Evolutionary conservation across 2,888 invertebrate species (phyloP).

Genomic region (Hirtodrosophila duncani): DNA sequence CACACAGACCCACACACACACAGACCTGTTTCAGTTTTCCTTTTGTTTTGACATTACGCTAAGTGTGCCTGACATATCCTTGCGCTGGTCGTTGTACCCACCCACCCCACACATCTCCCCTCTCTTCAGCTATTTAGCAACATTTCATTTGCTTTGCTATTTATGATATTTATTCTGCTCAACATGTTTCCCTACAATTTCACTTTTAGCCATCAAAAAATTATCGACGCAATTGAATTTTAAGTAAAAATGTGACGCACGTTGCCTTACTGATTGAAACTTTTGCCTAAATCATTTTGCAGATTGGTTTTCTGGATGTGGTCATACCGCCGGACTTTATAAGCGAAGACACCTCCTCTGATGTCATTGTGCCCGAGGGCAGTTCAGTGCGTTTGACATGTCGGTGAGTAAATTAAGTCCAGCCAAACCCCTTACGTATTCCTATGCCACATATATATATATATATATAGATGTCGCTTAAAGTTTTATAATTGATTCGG

Average conservation of each 20-base stretch:
- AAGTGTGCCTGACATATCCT: constrained; percentile 1
- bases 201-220: not conserved
- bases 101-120: not conserved
- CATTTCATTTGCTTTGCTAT: constrained; percentile 49
- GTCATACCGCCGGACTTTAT: constrained; percentile 95
- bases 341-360: constrained; percentile 91
- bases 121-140: constrained; percentile 63
- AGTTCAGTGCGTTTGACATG: constrained; percentile 84
- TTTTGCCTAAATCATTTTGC: constrained; percentile 54
- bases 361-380: constrained; percentile 92
- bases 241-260: too few species aligned
- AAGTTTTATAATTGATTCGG: too few species aligned
- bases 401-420: constrained; percentile 72
- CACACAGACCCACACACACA: not conserved
- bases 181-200: constrained; percentile 32
- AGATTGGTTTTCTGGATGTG: constrained; percentile 92
- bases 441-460: not conserved
- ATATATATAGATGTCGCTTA: too few species aligned
- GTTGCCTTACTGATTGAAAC: constrained; percentile 5
- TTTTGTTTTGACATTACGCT: constrained; percentile 5
- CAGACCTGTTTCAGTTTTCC: not conserved
- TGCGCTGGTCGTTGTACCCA: constrained; percentile 11
- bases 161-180: too few species aligned
- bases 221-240: constrained; percentile 2
- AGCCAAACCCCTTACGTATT: not conserved